These are phyloP conservation scores for Macrosteles quadrilineatus DNA, from an alignment of 1,140 invertebrate species.

Conservation along the genomic window DNA sequence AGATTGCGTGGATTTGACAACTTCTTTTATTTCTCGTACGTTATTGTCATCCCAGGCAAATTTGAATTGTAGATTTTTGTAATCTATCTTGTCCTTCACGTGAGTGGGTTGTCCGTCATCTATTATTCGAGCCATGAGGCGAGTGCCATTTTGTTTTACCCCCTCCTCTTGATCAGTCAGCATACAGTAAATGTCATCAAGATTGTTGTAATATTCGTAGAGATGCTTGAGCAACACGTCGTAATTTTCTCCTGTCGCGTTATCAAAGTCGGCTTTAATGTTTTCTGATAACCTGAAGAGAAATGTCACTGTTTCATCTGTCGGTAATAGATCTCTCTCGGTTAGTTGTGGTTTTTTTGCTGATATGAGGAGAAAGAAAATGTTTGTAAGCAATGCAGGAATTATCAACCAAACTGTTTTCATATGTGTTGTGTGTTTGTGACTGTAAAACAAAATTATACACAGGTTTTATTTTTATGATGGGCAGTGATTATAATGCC, in stretches of 20 bases:
- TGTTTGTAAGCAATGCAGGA: no score
- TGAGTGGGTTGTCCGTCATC: neutral
- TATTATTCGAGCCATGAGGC: neutral
- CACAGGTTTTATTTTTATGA: no score
- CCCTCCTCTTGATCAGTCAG: neutral
- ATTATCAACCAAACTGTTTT: no score
- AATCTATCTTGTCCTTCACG: neutral
- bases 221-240: neutral
- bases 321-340: neutral
- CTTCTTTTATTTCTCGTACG: neutral
- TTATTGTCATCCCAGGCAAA: neutral
- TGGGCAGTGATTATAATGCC: no score
- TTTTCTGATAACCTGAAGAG: neutral
- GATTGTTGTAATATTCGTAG: slow-evolving; percentile 6
- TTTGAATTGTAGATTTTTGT: neutral
- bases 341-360: neutral
- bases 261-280: neutral
- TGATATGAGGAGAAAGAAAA: no score
- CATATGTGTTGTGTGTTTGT: no score
- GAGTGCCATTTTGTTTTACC: neutral
- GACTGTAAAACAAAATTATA: no score
- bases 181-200: slow-evolving; percentile 5
- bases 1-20: neutral
- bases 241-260: neutral
- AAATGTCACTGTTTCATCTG: neutral